phyloP scores from a whole-genome alignment of 2,797 vertebrate genomes.

The Falco cherrug region DNA sequence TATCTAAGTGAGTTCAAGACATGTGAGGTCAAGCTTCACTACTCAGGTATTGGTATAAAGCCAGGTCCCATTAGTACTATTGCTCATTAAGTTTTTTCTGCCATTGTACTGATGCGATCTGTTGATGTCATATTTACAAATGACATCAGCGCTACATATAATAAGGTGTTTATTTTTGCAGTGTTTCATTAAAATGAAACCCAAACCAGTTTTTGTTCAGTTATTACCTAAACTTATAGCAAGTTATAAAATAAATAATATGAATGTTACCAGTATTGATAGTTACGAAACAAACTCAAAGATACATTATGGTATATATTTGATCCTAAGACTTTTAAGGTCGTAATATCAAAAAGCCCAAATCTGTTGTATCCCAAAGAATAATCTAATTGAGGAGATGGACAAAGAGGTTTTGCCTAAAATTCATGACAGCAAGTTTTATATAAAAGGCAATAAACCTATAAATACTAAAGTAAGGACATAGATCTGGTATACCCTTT shows the following conservation, averaged over 20 bases:
- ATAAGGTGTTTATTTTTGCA: not conserved
- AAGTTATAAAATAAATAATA: not conserved
- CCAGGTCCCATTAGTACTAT: not conserved
- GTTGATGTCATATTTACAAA: not conserved
- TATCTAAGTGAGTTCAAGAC: not conserved
- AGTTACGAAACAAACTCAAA: not conserved
- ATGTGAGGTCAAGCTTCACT: not conserved
- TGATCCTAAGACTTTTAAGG: not conserved
- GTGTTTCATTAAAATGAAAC: not conserved
- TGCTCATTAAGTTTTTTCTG: not conserved
- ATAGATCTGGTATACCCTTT: not conserved
- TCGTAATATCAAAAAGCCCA: not conserved
- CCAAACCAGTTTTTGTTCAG: not conserved
- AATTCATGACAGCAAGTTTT: not conserved
- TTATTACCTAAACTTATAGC: not conserved
- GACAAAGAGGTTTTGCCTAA: not conserved
- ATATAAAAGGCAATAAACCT: not conserved
- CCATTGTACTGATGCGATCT: not conserved
- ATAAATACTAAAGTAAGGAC: not conserved
- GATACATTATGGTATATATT: not conserved
- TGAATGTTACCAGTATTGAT: not conserved
- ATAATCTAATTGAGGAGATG: not conserved
- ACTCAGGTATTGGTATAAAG: not conserved
- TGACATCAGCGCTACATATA: not conserved
- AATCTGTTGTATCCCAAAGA: not conserved